Conservation (phyloP, 2,797 vertebrate species). For the Cygnus olor region DNA sequence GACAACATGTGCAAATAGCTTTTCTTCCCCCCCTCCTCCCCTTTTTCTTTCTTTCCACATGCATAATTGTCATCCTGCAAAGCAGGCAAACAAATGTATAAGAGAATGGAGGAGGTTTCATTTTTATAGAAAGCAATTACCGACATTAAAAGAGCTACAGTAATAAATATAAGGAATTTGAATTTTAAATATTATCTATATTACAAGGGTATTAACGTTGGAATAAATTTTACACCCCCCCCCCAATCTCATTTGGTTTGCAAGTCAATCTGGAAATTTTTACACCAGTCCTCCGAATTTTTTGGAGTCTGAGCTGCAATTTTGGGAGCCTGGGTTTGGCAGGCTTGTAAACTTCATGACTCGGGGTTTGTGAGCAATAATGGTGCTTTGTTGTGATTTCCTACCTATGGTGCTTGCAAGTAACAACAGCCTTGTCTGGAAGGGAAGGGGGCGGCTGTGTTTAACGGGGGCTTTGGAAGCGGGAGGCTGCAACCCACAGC, state of each 20-base stretch:
- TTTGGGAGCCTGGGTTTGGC: neutral
- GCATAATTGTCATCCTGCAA: slow-evolving; percentile 11
- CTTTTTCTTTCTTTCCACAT: neutral
- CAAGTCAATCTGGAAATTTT: slow-evolving; percentile 21
- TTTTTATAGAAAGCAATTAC: slow-evolving; percentile 56
- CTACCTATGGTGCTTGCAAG: neutral
- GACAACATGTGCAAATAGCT: neutral
- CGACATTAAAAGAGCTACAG: slow-evolving; percentile 58
- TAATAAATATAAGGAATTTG: slow-evolving; percentile 67
- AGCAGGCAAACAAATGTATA: slow-evolving; percentile 28
- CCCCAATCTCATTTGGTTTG: slow-evolving; percentile 8
- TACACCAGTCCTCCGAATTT: neutral
- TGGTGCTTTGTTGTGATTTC: neutral
- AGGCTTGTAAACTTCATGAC: neutral
- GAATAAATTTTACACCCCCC: neutral
- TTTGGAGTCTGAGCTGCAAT: neutral
- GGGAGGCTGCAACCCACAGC: neutral
- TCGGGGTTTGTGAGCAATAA: neutral
- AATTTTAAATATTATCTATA: slow-evolving; percentile 68
- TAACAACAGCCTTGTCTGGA: neutral
- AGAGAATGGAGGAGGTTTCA: neutral
- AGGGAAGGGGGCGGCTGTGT: neutral
- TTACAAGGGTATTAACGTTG: slow-evolving; percentile 44
- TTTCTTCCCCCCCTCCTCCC: neutral
- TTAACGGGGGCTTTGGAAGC: neutral